Evolutionary conservation across 1,140 invertebrate species (phyloP), one percentile per base, ranked within the genome.

Genomic region (Chrysopa pallens): DNA sequence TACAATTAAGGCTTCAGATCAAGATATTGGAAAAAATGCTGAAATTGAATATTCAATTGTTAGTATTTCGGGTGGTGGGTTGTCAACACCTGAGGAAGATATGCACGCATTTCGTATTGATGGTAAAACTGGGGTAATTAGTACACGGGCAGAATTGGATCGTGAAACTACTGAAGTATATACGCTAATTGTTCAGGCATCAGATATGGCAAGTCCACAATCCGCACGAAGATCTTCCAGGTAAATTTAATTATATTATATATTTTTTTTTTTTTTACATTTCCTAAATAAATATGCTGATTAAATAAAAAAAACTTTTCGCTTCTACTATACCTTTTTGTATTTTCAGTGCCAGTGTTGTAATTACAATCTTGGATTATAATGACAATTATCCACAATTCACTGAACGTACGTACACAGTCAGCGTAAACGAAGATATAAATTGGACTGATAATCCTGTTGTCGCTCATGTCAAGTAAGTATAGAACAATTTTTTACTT

Each of bases 371-470:
- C 0, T 56, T 84, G 6, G 93, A 97, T 56, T 90, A 93, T 52
- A 98, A 98, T 60, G 94, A 98, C 66, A 95, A 97, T 59, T 88
- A 90, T 55, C 94, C 93, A 0, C 88, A 94, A 62, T 97, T 96
- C 59, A 79, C 78, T 14, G 83, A 93, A 57, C 70, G 81, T 29
- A 85, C 85, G 0, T 95, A 96, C 57, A 80, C 80, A 0, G 84
- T 91, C 0, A 76, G 78, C 38, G 73, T 94, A 0, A 76, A 81
- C 2, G 93, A 98, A 63, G 87, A 96, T 60, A 72, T 84, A 48
- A 83, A 80, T 56, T 82, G 81, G 54, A 73, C 69, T 15, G 73
- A 74, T 11, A 85, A 84, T 54, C 90, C 91, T 3, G 76, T 88
- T 1, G 76, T 98, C 38, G 82, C 84, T 0, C 74, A 76, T 46